Base-by-base conservation (phyloP, 2,888 invertebrate species). In the Brachypterus glaber region DNA sequence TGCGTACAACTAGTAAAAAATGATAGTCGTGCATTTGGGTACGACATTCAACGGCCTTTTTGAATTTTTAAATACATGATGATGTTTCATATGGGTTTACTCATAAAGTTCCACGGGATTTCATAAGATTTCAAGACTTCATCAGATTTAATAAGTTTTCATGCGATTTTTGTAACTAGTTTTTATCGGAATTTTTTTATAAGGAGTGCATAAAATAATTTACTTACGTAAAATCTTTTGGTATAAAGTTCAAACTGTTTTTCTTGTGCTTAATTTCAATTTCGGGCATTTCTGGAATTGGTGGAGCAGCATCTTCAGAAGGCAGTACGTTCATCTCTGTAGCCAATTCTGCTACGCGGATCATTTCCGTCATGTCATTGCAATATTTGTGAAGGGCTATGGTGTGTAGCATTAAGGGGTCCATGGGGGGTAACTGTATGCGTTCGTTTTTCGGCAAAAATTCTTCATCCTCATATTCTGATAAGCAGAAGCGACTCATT, bases 331-430 rank as follows among this genome's bases (percentile, higher is more conserved):
- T 53, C 17, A 46, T 56, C 44, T 62, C 59, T n/a, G 51, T 50
- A 2, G 58, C 59, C 21, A 59, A 34, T 47, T 62, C 58, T 8
- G 58, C 55, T n/a, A 57, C 50, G 38, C 55, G 44, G 18, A 61
- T 62, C 46, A 57, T 54, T 41, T 63, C 60, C 5, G 45, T 53
- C 49, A 63, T 57, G 38, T 61, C 52, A 40, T 54, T 59, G 17
- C 52, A 47, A 45, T 63, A 57, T 47, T 63, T 63, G 40, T 65
- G 65, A 16, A 64, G 43, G 7, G 58, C 46, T 29, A 65, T 63
- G 2, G 60, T 55, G 44, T 63, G 55, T 12, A 59, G 36, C 39
- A 63, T 52, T 12, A 60, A 36, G 1, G 63, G 62, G 46, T 64
- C 58, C 50, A 55, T 52, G n/a, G 58, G 49, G 17, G 58, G 53